A percentile compares a stretch with the other conserved stretches of the same genome.
phyloP scores from a whole-genome alignment of 2,113 vertebrate species.

The Neoarius graeffei region DNA sequence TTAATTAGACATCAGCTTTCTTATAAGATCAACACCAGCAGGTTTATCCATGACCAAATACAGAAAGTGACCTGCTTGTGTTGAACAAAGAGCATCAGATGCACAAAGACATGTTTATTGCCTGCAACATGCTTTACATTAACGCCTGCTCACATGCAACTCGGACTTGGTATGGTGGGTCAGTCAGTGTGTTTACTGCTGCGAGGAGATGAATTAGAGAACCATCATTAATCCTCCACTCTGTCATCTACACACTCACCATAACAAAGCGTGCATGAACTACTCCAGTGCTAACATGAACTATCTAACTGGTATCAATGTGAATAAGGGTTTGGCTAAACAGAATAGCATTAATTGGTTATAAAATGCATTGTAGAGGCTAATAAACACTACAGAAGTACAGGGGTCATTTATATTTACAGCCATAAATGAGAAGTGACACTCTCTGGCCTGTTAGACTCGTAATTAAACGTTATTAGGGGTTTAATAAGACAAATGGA shows the following conservation, averaged over 20 bases:
- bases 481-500: not conserved
- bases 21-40: not conserved
- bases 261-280: not conserved
- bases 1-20: not conserved
- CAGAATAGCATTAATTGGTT: not conserved
- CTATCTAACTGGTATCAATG: not conserved
- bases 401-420: not conserved
- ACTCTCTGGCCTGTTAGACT: not conserved
- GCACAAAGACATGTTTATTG: conserved; percentile 36
- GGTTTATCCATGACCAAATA: not conserved
- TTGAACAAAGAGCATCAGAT: not conserved
- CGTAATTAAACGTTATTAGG: not conserved
- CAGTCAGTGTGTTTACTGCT: not conserved
- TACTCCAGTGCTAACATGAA: not conserved
- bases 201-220: not conserved
- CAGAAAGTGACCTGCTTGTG: not conserved
- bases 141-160: not conserved
- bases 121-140: not conserved
- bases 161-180: not conserved
- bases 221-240: not conserved
- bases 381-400: too few species aligned
- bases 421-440: not conserved
- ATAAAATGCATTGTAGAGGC: not conserved
- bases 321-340: not conserved
- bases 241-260: not conserved